Conservation (phyloP, 2,113 vertebrate genomes). For the Myotis brandtii region DNA sequence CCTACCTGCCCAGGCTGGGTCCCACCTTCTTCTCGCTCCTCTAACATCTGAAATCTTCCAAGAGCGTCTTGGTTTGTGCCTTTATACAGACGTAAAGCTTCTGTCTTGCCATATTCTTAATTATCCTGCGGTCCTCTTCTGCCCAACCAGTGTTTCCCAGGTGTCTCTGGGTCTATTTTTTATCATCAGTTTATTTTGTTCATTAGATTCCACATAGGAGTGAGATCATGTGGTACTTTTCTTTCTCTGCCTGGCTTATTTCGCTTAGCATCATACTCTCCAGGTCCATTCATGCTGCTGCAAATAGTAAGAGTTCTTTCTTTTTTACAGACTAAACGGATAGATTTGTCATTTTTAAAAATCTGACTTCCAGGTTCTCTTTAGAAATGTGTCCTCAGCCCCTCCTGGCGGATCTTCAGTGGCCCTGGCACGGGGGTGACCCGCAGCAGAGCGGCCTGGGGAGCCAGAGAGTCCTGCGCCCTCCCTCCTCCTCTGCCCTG, state of each 20-base stretch:
- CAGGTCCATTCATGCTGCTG: too few species aligned
- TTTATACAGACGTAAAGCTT: neutral
- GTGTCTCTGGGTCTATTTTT: too few species aligned
- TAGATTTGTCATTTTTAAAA: neutral
- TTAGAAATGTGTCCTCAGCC: neutral
- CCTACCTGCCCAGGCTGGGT: neutral
- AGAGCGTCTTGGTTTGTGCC: neutral
- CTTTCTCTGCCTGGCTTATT: too few species aligned
- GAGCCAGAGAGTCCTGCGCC: neutral
- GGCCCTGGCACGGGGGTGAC: neutral
- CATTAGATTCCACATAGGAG: too few species aligned
- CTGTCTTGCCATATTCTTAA: neutral
- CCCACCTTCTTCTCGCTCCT: neutral
- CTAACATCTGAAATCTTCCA: neutral
- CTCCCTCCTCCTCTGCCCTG: neutral
- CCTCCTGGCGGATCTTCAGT: fast-evolving
- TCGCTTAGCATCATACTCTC: too few species aligned
- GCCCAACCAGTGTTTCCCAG: neutral
- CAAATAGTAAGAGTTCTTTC: neutral
- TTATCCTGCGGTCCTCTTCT: too few species aligned
- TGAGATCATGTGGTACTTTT: too few species aligned
- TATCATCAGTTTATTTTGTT: too few species aligned
- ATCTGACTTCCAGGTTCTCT: neutral
- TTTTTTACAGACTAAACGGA: neutral
- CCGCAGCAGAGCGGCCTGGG: fast-evolving